phyloP scores from a whole-genome alignment of 1,140 invertebrate species.

The Mamestra configurata region DNA sequence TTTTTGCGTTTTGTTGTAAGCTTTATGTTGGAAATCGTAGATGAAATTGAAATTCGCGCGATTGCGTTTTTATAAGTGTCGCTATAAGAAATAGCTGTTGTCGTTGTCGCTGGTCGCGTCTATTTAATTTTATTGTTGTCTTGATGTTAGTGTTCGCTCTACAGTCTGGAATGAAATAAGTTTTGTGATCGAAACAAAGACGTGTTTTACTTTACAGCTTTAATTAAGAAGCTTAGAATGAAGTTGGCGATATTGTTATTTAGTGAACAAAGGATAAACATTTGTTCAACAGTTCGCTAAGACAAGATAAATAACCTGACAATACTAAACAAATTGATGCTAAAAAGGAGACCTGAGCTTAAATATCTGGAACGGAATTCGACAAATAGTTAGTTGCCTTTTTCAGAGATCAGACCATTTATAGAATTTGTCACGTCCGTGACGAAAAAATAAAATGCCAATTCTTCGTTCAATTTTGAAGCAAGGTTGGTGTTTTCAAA shows the following conservation, averaged over 20 bases:
- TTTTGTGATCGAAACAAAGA: conserved; percentile 31
- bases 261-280: conserved; percentile 35
- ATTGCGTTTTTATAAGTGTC: conserved; percentile 18
- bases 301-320: conserved; percentile 9
- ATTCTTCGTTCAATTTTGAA: conserved; percentile 2
- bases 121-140: conserved; percentile 32
- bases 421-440: not conserved
- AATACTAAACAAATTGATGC: not conserved
- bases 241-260: conserved; percentile 26
- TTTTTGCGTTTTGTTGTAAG: conserved; percentile 35
- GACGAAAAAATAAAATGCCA: not conserved
- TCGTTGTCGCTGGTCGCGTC: not conserved
- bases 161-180: conserved; percentile 30
- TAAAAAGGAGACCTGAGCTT: conserved; percentile 9
- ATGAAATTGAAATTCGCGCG: conserved; percentile 40
- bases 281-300: not conserved
- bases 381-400: not conserved
- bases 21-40: conserved; percentile 22
- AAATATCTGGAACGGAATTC: not conserved
- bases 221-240: conserved; percentile 32
- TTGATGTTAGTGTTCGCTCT: conserved; percentile 30
- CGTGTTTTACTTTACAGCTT: conserved; percentile 31
- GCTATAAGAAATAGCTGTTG: not conserved
- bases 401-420: not conserved
- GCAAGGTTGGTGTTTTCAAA: not conserved